Base-by-base conservation (phyloP, 2,113 vertebrate genomes). In the Mesembrinibis cayennensis region DNA sequence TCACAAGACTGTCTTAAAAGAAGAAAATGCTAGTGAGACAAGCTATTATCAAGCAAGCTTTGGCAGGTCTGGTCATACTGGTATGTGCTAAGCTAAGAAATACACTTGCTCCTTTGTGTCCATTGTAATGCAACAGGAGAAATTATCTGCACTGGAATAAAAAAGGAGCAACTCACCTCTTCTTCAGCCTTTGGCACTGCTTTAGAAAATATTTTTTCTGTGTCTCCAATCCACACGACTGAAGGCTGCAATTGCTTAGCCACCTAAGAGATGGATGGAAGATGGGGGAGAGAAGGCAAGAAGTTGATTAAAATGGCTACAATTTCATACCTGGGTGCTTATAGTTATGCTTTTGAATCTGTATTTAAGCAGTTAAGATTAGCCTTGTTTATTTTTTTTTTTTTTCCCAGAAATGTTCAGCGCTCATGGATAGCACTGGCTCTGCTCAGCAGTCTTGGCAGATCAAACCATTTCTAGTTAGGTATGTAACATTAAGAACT, bases 191-290 rank as follows among this genome's bases (percentile, higher is more conserved):
- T 98, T 0, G 95, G 96, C 2, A 97, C 97, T 59, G 91, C 98
- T 95, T 97, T 99, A 95, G 98, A 98, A 97, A 98, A 99, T 25
- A 98, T 97, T 97, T 98, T 99, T 82, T 99, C 99, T 4, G 99
- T 95, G 14, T 99, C 98, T 87, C 97, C 98, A 25, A 99, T 98
- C 99, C 99, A 99, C 42, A 99, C 93, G 2, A 99, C 98, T 3
- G 99, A 99, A 29, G 99, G 99, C 94, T 99, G 99, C 79, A 98
- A 93, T 67, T 97, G 95, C 23, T 96, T 98, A 56, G 98, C 99
- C 97, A 99, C 99, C 99, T 99, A 88, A 26, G 44, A 81, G 77
- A 42, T 42, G 40, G 40, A 42, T 42, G 40, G 40, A 90, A 72
- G 89, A 76, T 1, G 26, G 36, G 50, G 55, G 59, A 58, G 42